Evolutionary conservation across 2,888 invertebrate species (phyloP).

Genomic region (Ormyrus pomaceus): DNA sequence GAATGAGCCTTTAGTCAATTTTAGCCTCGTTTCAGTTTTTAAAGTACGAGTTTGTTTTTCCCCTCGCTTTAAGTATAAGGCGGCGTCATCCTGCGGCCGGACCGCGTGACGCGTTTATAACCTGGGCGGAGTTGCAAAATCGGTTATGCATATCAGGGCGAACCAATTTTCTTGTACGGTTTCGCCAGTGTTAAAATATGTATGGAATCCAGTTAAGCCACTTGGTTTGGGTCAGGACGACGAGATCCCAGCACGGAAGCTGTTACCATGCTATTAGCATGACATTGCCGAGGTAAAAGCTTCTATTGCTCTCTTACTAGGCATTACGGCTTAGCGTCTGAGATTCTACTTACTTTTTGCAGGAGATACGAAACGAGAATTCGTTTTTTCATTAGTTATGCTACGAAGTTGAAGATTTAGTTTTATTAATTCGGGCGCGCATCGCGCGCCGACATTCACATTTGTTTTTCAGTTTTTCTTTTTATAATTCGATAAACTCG

Average conservation of each 20-base stretch:
- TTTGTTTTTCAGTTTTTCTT: neutral
- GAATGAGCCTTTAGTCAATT: too few species aligned
- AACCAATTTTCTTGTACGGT: conserved; percentile 73
- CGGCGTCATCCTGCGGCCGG: too few species aligned
- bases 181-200: conserved; percentile 74
- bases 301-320: conserved; percentile 16
- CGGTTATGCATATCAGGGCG: conserved; percentile 72
- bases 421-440: neutral
- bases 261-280: conserved; percentile 75
- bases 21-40: too few species aligned
- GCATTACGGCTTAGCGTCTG: neutral
- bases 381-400: too few species aligned
- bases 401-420: neutral
- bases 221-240: conserved; percentile 54
- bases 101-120: too few species aligned
- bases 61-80: too few species aligned
- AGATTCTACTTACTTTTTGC: neutral
- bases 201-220: conserved; percentile 74
- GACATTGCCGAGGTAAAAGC: conserved; percentile 65
- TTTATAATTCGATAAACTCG: neutral
- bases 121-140: conserved; percentile 65
- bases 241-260: conserved; percentile 65
- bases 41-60: too few species aligned
- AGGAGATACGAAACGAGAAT: too few species aligned
- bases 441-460: neutral